These are phyloP conservation scores for Syndactyla subalaris DNA, from an alignment of 2,797 vertebrate genomes.

Conservation along the genomic window DNA sequence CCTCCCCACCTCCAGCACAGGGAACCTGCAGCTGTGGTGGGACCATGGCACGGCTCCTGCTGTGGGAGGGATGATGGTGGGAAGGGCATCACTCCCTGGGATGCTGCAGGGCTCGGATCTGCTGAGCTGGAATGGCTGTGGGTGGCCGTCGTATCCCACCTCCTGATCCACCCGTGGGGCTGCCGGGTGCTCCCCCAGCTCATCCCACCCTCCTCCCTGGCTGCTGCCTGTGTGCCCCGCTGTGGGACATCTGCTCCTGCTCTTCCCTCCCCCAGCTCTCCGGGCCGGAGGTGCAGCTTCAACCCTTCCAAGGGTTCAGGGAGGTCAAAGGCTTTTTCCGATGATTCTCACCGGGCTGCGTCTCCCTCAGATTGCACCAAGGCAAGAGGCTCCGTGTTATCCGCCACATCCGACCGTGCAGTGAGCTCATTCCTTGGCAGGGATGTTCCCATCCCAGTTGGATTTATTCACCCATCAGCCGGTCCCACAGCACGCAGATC, in stretches of 20 bases:
- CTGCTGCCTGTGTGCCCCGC: background rate
- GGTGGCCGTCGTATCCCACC: background rate
- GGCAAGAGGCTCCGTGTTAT: background rate
- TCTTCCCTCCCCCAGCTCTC: background rate
- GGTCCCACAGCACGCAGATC: rapidly evolving
- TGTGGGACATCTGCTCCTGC: background rate
- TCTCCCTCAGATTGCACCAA: background rate
- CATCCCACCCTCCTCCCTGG: background rate
- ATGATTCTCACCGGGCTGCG: background rate
- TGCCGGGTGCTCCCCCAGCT: rapidly evolving
- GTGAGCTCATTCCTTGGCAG: background rate
- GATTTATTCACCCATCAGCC: background rate
- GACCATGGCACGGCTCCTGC: background rate
- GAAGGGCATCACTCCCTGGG: background rate
- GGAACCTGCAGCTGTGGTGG: background rate
- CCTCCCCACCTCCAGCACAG: background rate
- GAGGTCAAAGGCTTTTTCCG: constrained; percentile 27
- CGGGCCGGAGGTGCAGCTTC: background rate
- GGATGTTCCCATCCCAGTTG: background rate
- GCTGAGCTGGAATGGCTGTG: background rate
- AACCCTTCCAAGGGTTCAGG: background rate
- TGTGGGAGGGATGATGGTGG: background rate
- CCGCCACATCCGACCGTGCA: rapidly evolving
- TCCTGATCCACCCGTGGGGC: background rate
- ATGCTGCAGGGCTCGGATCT: background rate